A percentile compares a stretch with the other conserved stretches of the same genome.
phyloP scores from a whole-genome alignment of 1,140 invertebrate species.

The Microplitis mediator region DNA sequence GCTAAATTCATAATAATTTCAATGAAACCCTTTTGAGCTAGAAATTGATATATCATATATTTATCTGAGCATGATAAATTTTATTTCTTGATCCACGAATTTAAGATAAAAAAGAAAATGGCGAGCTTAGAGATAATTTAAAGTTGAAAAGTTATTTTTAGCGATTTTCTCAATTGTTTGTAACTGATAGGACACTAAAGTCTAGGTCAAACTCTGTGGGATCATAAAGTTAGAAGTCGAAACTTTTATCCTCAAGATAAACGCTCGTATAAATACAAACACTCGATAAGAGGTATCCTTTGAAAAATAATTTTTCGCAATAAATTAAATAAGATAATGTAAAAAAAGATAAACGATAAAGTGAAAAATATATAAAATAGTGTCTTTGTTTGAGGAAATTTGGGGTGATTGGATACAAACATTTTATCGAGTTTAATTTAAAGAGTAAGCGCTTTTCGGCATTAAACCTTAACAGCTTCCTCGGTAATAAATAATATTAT shows the following conservation, averaged over 20 bases:
- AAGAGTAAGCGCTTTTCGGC: conserved; percentile 48
- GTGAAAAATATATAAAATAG: neutral
- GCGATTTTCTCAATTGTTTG: conserved; percentile 18
- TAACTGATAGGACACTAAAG: conserved; percentile 11
- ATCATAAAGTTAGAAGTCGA: conserved; percentile 18
- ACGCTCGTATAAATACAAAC: too few species aligned
- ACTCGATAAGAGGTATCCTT: too few species aligned
- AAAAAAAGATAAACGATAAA: too few species aligned
- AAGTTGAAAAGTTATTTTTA: conserved; percentile 15
- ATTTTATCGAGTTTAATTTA: conserved; percentile 63
- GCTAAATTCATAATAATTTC: too few species aligned
- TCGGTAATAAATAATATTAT: conserved; percentile 63
- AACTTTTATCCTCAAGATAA: conserved; percentile 21
- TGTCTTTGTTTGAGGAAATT: neutral
- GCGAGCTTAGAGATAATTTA: conserved; percentile 12
- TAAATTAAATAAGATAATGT: too few species aligned
- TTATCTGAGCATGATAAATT: neutral
- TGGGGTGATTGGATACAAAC: conserved; percentile 59
- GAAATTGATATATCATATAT: too few species aligned
- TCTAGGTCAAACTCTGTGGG: conserved; percentile 6
- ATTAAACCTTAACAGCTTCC: conserved; percentile 60
- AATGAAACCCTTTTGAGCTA: too few species aligned
- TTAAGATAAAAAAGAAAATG: conserved; percentile 18
- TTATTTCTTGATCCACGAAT: neutral
- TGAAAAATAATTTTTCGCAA: too few species aligned